Conservation (phyloP, 2,113 vertebrate genomes). For the Dermatemys mawii region DNA sequence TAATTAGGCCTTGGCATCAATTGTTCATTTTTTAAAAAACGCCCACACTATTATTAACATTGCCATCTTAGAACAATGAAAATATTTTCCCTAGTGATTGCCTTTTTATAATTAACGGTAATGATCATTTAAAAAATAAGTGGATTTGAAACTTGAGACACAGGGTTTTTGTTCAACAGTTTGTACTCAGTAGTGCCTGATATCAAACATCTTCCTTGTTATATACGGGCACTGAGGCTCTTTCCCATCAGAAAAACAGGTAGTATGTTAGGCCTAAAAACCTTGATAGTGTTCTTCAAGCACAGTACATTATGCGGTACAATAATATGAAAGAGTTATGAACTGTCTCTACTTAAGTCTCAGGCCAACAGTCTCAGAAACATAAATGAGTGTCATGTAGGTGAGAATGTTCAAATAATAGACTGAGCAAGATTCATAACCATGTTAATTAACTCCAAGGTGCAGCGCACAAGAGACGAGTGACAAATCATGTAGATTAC, state of each 20-base stretch:
- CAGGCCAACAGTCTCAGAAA: slow-evolving; percentile 41
- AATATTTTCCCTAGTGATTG: neutral
- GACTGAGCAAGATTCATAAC: slow-evolving; percentile 49
- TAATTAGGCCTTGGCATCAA: neutral
- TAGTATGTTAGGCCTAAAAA: neutral
- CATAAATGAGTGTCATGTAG: slow-evolving; percentile 7
- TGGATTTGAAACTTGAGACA: neutral
- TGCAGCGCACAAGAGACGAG: slow-evolving; percentile 22
- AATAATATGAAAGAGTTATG: fast-evolving
- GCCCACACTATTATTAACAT: neutral
- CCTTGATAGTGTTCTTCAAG: neutral
- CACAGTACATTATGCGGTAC: neutral
- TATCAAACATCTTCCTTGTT: neutral
- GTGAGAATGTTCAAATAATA: slow-evolving; percentile 5
- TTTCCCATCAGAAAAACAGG: neutral
- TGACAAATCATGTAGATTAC: slow-evolving; percentile 61
- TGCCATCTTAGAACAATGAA: neutral
- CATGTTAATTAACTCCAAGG: slow-evolving; percentile 56
- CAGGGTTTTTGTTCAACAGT: neutral
- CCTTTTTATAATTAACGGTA: neutral
- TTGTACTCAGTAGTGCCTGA: neutral
- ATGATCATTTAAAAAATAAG: neutral
- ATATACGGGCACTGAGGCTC: neutral
- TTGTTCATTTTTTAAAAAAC: neutral
- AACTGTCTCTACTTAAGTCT: neutral